phyloP scores from a whole-genome alignment of 2,113 vertebrate genomes.

The Lamprotornis superbus region DNA sequence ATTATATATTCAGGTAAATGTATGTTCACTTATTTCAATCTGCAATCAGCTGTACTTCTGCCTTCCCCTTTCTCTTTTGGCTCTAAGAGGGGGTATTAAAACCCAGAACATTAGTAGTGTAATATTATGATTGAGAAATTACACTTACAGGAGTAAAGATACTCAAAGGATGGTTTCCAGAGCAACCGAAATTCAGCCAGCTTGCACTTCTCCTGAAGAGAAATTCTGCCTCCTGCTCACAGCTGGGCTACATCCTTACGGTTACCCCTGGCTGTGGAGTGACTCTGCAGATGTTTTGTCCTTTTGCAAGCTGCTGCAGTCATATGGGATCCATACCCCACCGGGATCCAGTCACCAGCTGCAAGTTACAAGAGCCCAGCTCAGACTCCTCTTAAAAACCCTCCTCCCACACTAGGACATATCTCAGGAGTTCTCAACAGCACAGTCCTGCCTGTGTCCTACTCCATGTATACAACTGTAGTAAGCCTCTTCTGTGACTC shows the following conservation, averaged over 20 bases:
- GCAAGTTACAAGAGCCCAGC: neutral
- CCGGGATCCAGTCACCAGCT: neutral
- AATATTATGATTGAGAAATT: constrained; percentile 39
- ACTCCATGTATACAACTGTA: neutral
- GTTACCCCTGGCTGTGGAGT: neutral
- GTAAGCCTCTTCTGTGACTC: neutral
- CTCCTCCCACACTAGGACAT: neutral
- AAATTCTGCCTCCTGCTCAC: neutral
- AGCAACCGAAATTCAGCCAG: neutral
- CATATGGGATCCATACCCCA: neutral
- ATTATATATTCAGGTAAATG: neutral
- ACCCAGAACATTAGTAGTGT: neutral
- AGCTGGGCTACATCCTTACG: neutral
- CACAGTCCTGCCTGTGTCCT: neutral
- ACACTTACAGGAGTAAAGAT: neutral
- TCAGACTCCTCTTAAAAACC: neutral
- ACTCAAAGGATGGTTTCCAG: constrained; percentile 13
- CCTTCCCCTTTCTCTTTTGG: neutral
- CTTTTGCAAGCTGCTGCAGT: neutral
- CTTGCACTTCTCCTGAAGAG: constrained; percentile 13
- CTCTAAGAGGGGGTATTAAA: neutral
- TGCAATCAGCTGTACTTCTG: neutral
- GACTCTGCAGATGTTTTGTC: neutral
- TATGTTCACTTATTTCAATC: neutral
- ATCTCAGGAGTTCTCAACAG: neutral